phyloP scores from a whole-genome alignment of 2,113 vertebrate species.

The Centropristis striata region DNA sequence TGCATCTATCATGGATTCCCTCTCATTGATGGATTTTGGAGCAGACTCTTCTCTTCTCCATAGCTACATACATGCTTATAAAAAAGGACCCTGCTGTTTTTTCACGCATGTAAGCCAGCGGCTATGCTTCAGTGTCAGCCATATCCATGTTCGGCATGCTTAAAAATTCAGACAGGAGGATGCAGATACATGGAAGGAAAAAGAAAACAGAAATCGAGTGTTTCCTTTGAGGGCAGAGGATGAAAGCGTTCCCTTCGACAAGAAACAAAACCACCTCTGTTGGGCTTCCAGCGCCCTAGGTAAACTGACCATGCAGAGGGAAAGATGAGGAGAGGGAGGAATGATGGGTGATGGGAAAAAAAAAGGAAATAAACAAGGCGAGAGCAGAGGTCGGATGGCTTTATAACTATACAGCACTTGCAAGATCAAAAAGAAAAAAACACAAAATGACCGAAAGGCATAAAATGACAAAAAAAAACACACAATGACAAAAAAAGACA shows the following conservation, averaged over 20 bases:
- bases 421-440: no score
- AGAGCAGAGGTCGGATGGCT: conserved; percentile 1
- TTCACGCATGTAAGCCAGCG: conserved; percentile 45
- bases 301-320: conserved; percentile 57
- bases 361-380: conserved; percentile 44
- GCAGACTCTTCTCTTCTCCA: neutral
- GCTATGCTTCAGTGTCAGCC: conserved; percentile 25
- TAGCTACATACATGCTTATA: neutral
- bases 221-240: conserved; percentile 37
- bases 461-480: no score
- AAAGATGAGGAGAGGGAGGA: conserved; percentile 14
- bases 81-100: conserved; percentile 10
- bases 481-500: no score
- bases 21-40: conserved; percentile 10
- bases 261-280: conserved; percentile 54
- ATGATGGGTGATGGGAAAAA: conserved; percentile 6
- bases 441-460: no score
- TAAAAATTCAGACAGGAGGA: conserved; percentile 34
- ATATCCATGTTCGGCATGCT: conserved; percentile 31
- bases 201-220: conserved; percentile 6
- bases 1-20: conserved; percentile 16
- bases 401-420: conserved; percentile 35
- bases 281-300: conserved; percentile 43
- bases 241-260: conserved; percentile 58
- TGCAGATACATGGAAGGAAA: conserved; percentile 40